Conservation (phyloP, 92 coral and sea anemone genomes). For the Siderastrea radians region DNA sequence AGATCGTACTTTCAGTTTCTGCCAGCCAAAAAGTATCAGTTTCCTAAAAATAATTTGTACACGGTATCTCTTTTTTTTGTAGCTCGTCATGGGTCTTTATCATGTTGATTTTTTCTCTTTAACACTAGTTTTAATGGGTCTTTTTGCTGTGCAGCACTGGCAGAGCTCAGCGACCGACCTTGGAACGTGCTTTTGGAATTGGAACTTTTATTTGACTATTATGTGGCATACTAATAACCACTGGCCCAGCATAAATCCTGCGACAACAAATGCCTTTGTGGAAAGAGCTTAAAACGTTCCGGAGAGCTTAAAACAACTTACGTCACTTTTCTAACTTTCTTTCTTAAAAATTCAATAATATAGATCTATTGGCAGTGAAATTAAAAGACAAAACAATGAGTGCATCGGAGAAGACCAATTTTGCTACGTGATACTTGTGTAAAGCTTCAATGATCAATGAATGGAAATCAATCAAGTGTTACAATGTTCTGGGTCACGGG, state of each 20-base stretch:
- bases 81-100: no score
- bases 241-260: constrained; percentile 15
- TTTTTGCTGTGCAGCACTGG: neutral
- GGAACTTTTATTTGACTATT: neutral
- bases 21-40: no score
- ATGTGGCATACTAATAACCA: neutral
- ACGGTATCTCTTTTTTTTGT: no score
- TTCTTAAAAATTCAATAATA: neutral
- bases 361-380: neutral
- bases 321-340: neutral
- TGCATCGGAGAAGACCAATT: neutral
- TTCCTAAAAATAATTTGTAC: no score
- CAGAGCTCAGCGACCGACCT: neutral
- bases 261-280: constrained; percentile 6
- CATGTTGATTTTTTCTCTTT: neutral
- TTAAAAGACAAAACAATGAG: no score
- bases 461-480: neutral
- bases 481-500: neutral
- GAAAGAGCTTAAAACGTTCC: constrained; percentile 1
- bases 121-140: neutral
- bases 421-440: neutral
- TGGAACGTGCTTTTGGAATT: constrained; percentile 1
- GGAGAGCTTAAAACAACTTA: neutral
- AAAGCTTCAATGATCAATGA: neutral
- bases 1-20: no score